Conservation (phyloP, 2,888 invertebrate genomes). For the Pegoplata infirma region DNA sequence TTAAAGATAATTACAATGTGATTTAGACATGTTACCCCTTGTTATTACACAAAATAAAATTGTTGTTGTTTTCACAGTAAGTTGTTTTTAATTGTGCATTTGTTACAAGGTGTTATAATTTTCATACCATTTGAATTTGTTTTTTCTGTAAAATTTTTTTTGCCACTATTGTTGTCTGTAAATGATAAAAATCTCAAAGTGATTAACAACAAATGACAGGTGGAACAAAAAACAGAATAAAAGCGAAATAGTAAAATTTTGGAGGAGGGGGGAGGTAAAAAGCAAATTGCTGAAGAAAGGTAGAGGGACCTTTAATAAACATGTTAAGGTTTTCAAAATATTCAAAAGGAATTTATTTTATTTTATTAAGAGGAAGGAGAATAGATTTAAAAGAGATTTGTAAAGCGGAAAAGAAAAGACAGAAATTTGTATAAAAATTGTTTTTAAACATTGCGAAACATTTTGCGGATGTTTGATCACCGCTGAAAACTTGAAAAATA, state of each 20-base stretch:
- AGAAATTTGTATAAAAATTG: too few relatives aligned
- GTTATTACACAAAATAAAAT: constrained; percentile 35
- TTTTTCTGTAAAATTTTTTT: constrained; percentile 12
- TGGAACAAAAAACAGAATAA: not conserved
- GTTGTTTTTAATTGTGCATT: constrained; percentile 30
- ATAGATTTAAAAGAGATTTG: too few relatives aligned
- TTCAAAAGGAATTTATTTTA: too few relatives aligned
- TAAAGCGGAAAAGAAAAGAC: too few relatives aligned
- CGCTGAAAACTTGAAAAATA: too few relatives aligned
- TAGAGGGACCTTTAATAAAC: too few relatives aligned
- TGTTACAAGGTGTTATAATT: constrained; percentile 19
- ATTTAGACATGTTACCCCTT: constrained; percentile 58
- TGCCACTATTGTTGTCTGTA: constrained; percentile 16
- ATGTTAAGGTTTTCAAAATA: not conserved
- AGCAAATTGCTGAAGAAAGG: too few relatives aligned
- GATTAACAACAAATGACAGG: constrained; percentile 26
- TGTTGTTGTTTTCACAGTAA: constrained; percentile 34
- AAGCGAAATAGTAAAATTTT: not conserved
- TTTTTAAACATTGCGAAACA: too few relatives aligned
- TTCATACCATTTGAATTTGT: not conserved
- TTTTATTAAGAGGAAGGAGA: too few relatives aligned
- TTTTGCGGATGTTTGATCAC: too few relatives aligned
- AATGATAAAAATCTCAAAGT: constrained; percentile 38
- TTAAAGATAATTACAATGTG: constrained; percentile 61
- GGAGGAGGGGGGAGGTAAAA: not conserved